Evolutionary conservation across 1,140 invertebrate genomes (phyloP).

Genomic region (Drosophila sturtevanti): DNA sequence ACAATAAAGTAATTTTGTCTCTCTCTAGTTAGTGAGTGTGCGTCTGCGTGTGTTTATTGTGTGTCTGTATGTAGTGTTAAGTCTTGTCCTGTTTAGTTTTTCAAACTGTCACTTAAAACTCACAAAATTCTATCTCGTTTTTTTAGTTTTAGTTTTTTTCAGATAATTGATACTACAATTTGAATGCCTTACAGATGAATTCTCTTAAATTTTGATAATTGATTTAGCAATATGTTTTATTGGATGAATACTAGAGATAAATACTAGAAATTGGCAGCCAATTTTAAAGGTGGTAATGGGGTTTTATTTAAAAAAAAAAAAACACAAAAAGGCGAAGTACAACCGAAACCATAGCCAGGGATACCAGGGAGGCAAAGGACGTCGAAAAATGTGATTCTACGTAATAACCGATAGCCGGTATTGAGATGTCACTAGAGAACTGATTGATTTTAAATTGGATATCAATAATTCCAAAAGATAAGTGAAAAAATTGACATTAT

Average conservation of each 20-base stretch:
- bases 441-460: not conserved
- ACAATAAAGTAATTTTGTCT: constrained; percentile 1
- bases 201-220: not conserved
- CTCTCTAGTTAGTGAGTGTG: not conserved
- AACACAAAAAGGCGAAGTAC: not conserved
- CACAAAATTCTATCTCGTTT: not conserved
- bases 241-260: not conserved
- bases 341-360: not conserved
- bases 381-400: too few species aligned
- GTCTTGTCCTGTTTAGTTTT: constrained; percentile 6
- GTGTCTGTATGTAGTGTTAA: not conserved
- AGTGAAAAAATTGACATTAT: not conserved
- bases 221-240: not conserved
- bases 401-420: too few species aligned
- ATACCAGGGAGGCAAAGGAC: too few species aligned
- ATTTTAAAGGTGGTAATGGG: not conserved
- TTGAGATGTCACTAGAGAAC: not conserved
- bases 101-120: not conserved
- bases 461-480: not conserved
- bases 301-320: not conserved
- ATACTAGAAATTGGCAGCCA: constrained; percentile 1
- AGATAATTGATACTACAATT: not conserved
- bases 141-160: not conserved
- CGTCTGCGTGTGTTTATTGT: not conserved
- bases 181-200: not conserved